Evolutionary conservation across 2,888 invertebrate genomes (phyloP), one percentile per base, ranked within the genome.

Genomic region (Drosophila algonquin): DNA sequence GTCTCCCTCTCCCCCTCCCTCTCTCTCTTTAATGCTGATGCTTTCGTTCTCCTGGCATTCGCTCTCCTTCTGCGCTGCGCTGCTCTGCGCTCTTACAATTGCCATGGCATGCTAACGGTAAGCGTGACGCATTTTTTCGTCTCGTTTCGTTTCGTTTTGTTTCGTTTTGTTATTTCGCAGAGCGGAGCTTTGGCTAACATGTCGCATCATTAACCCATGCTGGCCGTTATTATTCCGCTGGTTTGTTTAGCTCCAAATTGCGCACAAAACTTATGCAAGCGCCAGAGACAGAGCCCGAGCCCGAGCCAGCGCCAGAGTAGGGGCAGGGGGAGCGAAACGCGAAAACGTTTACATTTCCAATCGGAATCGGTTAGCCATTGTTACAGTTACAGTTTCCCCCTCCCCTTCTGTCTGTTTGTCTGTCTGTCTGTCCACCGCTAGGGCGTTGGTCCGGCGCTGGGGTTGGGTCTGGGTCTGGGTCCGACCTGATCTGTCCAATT

Each of bases 61-160:
- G 40, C 40, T 40, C 40, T 40, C 40, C 40, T 40, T 40, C n/a
- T 40, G 40, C 21, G 21, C 21, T 21, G 21, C 21, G 21, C 21
- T 21, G 21, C 21, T 2, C n/a, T 10, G 47, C 18, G 47, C 18
- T 16, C 18, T 18, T 47, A 56, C 56, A 27, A 27, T 46, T 63
- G 24, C 35, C 45, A 45, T 40, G 67, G 67, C 57, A 68, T 67
- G 67, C 78, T 83, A 83, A 83, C 87, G 87, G 83, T 84, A 87
- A 83, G 81, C 87, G 76, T 87, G 85, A 87, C 83, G 87, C 83
- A 87, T 79, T 86, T 81, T 76, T 79, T 72, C 73, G 21, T 70
- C 27, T 57, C 30, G 48, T 58, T 65, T 61, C 27, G 62, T 67
- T 62, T 53, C 8, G 45, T 24, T 24, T 24, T 24, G 48, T 58